phyloP scores from a whole-genome alignment of 2,113 vertebrate species.

The Eidolon helvum region DNA sequence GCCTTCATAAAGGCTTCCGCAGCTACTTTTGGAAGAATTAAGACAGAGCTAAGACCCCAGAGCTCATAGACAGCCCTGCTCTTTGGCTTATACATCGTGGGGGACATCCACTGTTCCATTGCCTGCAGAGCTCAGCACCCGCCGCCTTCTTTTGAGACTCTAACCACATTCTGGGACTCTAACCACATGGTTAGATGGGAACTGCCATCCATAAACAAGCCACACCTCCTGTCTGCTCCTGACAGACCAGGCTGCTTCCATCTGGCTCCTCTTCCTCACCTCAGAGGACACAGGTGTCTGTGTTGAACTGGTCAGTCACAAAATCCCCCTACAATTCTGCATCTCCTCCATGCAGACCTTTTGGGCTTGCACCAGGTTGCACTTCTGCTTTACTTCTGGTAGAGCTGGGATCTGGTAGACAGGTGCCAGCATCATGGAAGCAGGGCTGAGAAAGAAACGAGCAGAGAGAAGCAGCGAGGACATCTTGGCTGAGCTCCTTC shows the following conservation, averaged over 20 bases:
- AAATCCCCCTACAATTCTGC: neutral
- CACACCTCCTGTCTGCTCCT: neutral
- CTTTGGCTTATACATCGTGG: neutral
- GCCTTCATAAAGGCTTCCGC: neutral
- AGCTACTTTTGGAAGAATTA: neutral
- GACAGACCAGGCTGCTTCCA: neutral
- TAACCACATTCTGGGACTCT: neutral
- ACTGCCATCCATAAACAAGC: neutral
- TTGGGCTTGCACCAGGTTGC: neutral
- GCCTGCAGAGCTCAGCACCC: too few relatives aligned
- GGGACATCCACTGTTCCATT: neutral
- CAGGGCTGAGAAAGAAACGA: neutral
- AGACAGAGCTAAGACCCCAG: neutral
- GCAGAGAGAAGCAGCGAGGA: neutral
- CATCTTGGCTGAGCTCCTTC: neutral
- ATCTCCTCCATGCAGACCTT: neutral
- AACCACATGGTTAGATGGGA: neutral
- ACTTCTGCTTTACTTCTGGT: neutral
- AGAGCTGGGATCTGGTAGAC: neutral
- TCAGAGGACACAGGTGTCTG: neutral
- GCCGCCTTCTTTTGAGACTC: rapidly evolving
- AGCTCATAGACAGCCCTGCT: neutral
- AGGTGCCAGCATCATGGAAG: neutral
- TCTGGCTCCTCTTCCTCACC: neutral
- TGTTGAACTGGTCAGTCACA: neutral